Conservation (phyloP, 2,888 invertebrate genomes). For the Thera obeliscata region DNA sequence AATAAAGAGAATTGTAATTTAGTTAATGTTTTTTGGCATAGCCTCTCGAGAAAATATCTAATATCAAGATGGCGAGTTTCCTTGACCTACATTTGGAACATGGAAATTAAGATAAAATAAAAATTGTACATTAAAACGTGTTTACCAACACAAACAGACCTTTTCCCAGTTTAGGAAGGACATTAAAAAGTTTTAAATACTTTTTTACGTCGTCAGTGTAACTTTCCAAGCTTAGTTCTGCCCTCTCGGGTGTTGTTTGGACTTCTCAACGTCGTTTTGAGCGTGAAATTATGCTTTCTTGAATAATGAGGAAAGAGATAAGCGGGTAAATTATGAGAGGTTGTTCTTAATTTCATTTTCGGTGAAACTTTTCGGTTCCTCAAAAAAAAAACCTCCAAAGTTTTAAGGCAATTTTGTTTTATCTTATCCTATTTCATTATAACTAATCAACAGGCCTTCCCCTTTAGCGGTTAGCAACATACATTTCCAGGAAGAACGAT, state of each 20-base stretch:
- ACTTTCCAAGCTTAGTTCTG: constrained; percentile 59
- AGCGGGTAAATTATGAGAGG: constrained; percentile 33
- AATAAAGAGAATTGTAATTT: constrained; percentile 3
- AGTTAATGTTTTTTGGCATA: constrained; percentile 11
- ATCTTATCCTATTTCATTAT: no score
- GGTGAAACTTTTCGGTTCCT: constrained; percentile 2
- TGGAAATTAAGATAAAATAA: constrained; percentile 44
- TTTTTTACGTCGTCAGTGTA: constrained; percentile 63
- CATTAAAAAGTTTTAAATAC: constrained; percentile 64
- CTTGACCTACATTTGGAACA: constrained; percentile 39
- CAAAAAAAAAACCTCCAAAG: no score
- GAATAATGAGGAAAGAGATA: constrained; percentile 41
- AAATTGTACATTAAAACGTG: constrained; percentile 48
- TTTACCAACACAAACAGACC: constrained; percentile 55
- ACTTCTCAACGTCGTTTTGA: constrained; percentile 49
- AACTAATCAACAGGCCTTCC: no score
- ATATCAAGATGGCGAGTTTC: constrained; percentile 34
- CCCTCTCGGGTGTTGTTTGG: constrained; percentile 53
- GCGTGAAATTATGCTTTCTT: constrained; percentile 45
- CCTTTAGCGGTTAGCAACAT: no score
- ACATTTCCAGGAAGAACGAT: no score
- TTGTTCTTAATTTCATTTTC: constrained; percentile 27
- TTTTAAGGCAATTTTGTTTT: neutral
- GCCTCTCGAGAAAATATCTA: constrained; percentile 34
- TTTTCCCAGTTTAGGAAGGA: constrained; percentile 49